Conservation (phyloP, 1,140 invertebrate species). For the Drosophila pandora region DNA sequence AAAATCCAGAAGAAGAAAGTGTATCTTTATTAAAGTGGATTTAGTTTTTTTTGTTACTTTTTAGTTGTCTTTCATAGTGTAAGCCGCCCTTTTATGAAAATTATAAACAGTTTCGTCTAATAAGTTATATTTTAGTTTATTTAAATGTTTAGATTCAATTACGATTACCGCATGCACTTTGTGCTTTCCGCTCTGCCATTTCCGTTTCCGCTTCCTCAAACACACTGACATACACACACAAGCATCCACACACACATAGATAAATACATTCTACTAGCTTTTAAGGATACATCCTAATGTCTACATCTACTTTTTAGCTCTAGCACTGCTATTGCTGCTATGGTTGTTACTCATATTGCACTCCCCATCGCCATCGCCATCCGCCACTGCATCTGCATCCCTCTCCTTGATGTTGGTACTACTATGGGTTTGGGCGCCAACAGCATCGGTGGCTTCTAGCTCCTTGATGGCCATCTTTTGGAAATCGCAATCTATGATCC, state of each 20-base stretch:
- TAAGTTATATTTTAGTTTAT: slow-evolving; percentile 48
- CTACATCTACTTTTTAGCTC: slow-evolving; percentile 63
- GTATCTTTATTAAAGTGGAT: background rate
- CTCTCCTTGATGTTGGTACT: slow-evolving; percentile 26
- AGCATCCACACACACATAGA: slow-evolving; percentile 35
- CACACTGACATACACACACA: slow-evolving; percentile 16
- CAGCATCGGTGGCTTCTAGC: slow-evolving; percentile 56
- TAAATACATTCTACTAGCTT: slow-evolving; percentile 52
- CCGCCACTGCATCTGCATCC: slow-evolving; percentile 30
- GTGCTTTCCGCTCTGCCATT: slow-evolving; percentile 19
- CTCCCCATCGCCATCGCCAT: slow-evolving; percentile 44
- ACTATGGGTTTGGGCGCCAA: slow-evolving; percentile 10
- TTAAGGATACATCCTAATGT: slow-evolving; percentile 28
- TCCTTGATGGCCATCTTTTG: slow-evolving; percentile 73
- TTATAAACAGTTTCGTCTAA: slow-evolving; percentile 1
- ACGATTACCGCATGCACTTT: slow-evolving; percentile 38
- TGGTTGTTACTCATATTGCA: slow-evolving; percentile 55
- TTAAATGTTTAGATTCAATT: slow-evolving; percentile 36
- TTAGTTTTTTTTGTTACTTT: background rate
- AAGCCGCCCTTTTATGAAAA: slow-evolving; percentile 1
- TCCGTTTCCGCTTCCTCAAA: slow-evolving; percentile 17
- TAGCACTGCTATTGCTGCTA: slow-evolving; percentile 63
- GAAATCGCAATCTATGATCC: slow-evolving; percentile 82
- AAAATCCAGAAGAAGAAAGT: background rate
- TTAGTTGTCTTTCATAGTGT: background rate